phyloP scores from a whole-genome alignment of 2,797 vertebrate genomes.

The Poeciliopsis paucimaculata region DNA sequence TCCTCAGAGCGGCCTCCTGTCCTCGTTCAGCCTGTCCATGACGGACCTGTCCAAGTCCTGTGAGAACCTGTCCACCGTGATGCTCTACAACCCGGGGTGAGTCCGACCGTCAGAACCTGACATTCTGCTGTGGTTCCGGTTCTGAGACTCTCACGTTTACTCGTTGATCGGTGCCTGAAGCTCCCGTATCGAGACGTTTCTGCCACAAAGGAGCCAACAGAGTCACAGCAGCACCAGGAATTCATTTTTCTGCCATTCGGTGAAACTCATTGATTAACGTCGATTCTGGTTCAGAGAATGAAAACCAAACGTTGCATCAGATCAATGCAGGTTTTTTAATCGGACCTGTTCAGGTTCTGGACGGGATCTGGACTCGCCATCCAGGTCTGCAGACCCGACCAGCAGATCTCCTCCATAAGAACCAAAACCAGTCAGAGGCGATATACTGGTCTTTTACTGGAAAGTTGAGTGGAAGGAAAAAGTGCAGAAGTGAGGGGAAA shows the following conservation, averaged over 20 bases:
- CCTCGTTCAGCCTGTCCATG: constrained; percentile 96
- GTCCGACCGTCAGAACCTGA: constrained; percentile 2
- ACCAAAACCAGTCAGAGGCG: no score
- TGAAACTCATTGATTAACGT: neutral
- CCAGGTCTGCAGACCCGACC: no score
- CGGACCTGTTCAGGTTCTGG: no score
- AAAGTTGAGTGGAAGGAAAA: no score
- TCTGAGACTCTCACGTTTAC: neutral
- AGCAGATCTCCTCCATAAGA: no score
- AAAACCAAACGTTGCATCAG: neutral
- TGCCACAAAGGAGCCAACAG: neutral
- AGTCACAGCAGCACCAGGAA: neutral
- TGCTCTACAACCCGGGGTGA: constrained; percentile 97
- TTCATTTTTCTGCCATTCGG: neutral
- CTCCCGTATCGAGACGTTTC: neutral
- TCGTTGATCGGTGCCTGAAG: neutral
- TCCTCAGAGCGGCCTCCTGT: constrained; percentile 90
- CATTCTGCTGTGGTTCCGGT: constrained; percentile 14
- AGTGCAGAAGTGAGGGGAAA: neutral
- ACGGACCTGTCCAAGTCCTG: constrained; percentile 93
- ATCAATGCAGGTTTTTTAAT: no score
- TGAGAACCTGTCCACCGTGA: constrained; percentile 92
- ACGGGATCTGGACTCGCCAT: neutral
- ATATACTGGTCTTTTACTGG: neutral
- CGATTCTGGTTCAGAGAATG: neutral